These are phyloP conservation scores for Drosophila tripunctata DNA, from an alignment of 2,888 invertebrate genomes.

Conservation along the genomic window DNA sequence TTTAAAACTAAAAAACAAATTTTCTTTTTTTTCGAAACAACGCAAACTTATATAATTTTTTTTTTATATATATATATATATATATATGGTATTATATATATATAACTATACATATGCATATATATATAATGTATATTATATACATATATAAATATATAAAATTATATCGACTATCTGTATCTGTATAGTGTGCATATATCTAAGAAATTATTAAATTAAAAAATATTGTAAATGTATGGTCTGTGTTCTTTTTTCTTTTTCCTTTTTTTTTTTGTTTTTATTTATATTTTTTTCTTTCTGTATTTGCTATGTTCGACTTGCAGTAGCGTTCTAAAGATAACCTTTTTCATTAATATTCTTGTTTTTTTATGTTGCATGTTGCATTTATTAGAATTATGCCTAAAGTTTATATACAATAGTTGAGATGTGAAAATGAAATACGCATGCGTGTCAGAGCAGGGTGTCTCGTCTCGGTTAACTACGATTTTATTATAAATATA, in stretches of 20 bases:
- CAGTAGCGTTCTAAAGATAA: slow-evolving; percentile 26
- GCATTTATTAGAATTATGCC: slow-evolving; percentile 47
- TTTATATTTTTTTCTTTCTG: slow-evolving; percentile 1
- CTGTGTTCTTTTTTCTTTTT: slow-evolving; percentile 51
- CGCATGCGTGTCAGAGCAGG: slow-evolving; percentile 33
- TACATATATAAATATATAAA: slow-evolving; percentile 35
- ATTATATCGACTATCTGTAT: slow-evolving; percentile 63
- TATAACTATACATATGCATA: slow-evolving; percentile 9
- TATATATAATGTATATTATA: slow-evolving; percentile 24
- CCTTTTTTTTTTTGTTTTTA: slow-evolving; percentile 19
- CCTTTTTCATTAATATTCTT: slow-evolving; percentile 20
- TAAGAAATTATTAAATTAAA: slow-evolving; percentile 53
- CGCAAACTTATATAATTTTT: slow-evolving; percentile 65
- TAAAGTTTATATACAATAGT: slow-evolving; percentile 49
- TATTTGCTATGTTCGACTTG: slow-evolving; percentile 43
- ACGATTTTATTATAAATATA: slow-evolving; percentile 1
- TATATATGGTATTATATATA: slow-evolving; percentile 13
- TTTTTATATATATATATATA: too few species aligned
- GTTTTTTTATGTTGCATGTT: slow-evolving; percentile 54
- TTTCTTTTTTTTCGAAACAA: slow-evolving; percentile 70
- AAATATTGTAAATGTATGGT: slow-evolving; percentile 47
- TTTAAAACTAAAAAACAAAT: slow-evolving; percentile 78
- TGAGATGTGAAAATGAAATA: slow-evolving; percentile 48
- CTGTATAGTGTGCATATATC: slow-evolving; percentile 53
- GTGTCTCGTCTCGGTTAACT: slow-evolving; percentile 29